Evolutionary conservation across 2,888 invertebrate genomes (phyloP).

Genomic region (Celastrina argiolus): DNA sequence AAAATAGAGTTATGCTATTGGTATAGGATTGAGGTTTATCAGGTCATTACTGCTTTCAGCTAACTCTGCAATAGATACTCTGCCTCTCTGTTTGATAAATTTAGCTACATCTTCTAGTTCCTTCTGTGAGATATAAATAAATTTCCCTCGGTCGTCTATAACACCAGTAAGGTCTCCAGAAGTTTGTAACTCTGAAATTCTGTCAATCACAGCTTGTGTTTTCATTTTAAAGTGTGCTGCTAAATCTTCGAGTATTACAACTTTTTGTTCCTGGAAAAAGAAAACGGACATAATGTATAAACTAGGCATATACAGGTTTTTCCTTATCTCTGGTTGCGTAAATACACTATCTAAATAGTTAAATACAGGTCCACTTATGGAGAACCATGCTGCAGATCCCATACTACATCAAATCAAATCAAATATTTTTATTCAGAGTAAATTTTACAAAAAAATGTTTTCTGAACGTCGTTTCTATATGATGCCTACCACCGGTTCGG

Average conservation of each 20-base stretch:
- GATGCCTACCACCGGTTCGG: no score
- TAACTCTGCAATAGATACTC: slow-evolving; percentile 95
- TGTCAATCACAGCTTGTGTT: slow-evolving; percentile 91
- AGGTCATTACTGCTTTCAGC: slow-evolving; percentile 96
- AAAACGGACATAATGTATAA: neutral
- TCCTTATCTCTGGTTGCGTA: no score
- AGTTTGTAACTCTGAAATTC: slow-evolving; percentile 90
- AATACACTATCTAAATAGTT: no score
- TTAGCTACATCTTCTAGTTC: slow-evolving; percentile 96
- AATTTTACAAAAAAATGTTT: no score
- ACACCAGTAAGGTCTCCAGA: slow-evolving; percentile 95
- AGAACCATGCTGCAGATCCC: no score
- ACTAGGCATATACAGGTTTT: no score
- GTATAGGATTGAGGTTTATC: slow-evolving; percentile 86
- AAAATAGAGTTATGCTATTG: slow-evolving; percentile 37
- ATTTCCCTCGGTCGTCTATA: slow-evolving; percentile 98
- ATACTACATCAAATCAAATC: no score
- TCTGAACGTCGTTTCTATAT: no score
- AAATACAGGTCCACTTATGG: no score
- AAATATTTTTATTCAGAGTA: no score
- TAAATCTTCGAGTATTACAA: slow-evolving; percentile 94
- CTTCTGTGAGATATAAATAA: slow-evolving; percentile 95
- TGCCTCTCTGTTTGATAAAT: slow-evolving; percentile 95
- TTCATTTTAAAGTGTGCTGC: slow-evolving; percentile 94
- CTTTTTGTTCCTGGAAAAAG: slow-evolving; percentile 84